phyloP scores from a whole-genome alignment of 1,140 invertebrate genomes.

The Eriocheir sinensis region DNA sequence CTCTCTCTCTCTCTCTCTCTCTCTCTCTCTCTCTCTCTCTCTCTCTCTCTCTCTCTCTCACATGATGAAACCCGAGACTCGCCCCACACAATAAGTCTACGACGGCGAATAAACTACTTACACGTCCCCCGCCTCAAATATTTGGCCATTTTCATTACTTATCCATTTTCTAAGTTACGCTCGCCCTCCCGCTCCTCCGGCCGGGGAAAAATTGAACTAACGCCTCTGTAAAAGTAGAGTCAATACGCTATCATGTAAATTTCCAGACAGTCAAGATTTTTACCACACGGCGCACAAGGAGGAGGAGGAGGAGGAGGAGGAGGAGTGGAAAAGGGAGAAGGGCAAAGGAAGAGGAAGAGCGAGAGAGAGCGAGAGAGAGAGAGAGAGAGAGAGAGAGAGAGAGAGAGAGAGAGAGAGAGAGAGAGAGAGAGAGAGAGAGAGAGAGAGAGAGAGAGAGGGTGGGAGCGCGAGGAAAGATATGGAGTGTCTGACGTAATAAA shows the following conservation, averaged over 20 bases:
- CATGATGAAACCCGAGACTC: not conserved
- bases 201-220: not conserved
- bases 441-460: not conserved
- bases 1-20: not conserved
- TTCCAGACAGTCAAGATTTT: constrained; percentile 16
- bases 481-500: not conserved
- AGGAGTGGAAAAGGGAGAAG: not conserved
- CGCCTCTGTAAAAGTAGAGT: not conserved
- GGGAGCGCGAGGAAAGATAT: not conserved
- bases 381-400: not conserved
- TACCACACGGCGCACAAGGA: not conserved
- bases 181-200: not conserved
- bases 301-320: not conserved
- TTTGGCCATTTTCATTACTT: not conserved
- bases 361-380: not conserved
- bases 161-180: constrained; percentile 11
- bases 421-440: not conserved
- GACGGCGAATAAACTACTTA: not conserved
- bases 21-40: not conserved
- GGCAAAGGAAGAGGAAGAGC: not conserved
- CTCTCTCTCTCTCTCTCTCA: not conserved
- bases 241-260: constrained; percentile 16
- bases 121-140: not conserved
- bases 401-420: not conserved
- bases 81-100: not conserved